Percentiles rank a stretch among this genome's conserved stretches.
Conservation (phyloP, 1,140 invertebrate species). For the Chironomus tepperi region DNA sequence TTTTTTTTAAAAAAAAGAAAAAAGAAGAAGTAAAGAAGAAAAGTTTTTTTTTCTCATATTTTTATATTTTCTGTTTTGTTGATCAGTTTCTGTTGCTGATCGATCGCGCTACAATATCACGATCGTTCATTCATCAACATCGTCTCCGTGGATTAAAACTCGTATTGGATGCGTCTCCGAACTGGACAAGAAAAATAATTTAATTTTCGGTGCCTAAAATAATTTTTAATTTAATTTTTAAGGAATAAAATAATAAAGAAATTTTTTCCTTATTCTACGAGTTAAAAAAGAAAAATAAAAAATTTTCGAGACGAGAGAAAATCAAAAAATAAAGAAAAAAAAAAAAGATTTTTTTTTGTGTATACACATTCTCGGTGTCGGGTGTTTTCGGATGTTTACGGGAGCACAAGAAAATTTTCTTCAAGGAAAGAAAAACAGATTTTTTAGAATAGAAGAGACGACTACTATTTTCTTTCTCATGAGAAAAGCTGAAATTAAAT, state of each 20-base stretch:
- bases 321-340: not conserved
- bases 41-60: constrained; percentile 15
- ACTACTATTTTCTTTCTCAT: constrained; percentile 13
- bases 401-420: constrained; percentile 12
- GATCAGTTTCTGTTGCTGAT: constrained; percentile 21
- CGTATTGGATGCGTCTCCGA: not conserved
- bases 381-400: constrained; percentile 11
- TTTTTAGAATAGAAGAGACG: constrained; percentile 8
- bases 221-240: not conserved
- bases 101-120: constrained; percentile 19
- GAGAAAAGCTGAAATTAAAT: constrained; percentile 11
- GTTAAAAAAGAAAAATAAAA: not conserved
- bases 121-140: constrained; percentile 24
- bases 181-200: not conserved
- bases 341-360: not conserved
- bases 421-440: constrained; percentile 13
- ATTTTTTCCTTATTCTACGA: not conserved
- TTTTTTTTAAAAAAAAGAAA: not conserved
- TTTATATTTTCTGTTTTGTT: constrained; percentile 2
- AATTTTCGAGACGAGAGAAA: constrained; percentile 7
- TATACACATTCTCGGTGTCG: not conserved
- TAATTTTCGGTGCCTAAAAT: not conserved
- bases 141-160: constrained; percentile 14
- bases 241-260: not conserved
- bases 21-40: constrained; percentile 2